Evolutionary conservation across 2,888 invertebrate species (phyloP), one percentile per base, ranked within the genome.

Genomic region (Tenthredo notha): DNA sequence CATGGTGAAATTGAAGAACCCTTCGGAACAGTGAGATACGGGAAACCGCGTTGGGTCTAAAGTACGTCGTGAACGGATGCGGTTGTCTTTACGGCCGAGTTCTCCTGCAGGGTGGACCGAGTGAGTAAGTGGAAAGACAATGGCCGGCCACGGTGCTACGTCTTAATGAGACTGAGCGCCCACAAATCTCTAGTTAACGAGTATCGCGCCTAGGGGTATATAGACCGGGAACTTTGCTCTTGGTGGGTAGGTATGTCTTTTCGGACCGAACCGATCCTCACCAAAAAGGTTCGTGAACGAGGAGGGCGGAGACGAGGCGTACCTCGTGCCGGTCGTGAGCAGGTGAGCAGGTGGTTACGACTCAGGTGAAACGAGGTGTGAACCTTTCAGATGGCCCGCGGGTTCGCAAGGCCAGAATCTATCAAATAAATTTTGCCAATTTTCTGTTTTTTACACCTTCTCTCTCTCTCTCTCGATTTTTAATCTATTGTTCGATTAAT

Each of bases 161-260:
- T 85, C 85, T 85, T 85, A 85, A 85, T 85, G 85, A 80, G 80
- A 85, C 80, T 43, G 70, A 85, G 47, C 72, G 80, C 58, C 86
- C 88, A 89, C 89, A 90, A 90, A 90, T 90, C 88, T 87, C 82
- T 67, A 70, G 84, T 86, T 90, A 91, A 91, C 90, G 88, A 90
- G 90, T 87, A 85, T 82, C 21, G 15, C 61, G 80, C 80, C 80
- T 58, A 29, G 21, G 80, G 80, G 80, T 58, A 80, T 40, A 40
- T 25, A 61, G 37, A 80, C 25, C 77, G 29, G 54, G 78, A 78
- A 58, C 25, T 33, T 54, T 25, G 78, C 33, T 25, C 29, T 33
- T 2, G 58, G 47, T 25, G 5, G 29, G 77, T 77, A 54, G 47
- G 77, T 77, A 77, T 10, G 77, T 29, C 50, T 50, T 77, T 18